A percentile compares a stretch with the other conserved stretches of the same genome.
Conservation (phyloP, 2,797 vertebrate species). For the Anisognathus igniventris region DNA sequence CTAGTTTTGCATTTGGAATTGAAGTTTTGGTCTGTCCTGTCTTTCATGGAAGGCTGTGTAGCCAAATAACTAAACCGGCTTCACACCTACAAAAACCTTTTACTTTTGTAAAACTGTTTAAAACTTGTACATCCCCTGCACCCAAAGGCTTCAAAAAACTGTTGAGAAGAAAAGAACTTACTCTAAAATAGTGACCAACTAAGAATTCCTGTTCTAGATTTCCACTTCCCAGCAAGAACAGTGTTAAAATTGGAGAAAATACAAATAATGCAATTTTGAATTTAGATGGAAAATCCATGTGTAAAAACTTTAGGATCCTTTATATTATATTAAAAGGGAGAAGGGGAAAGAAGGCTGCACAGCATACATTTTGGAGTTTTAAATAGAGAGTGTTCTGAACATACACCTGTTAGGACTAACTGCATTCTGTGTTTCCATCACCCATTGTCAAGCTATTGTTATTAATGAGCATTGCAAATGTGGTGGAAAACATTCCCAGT, state of each 20-base stretch:
- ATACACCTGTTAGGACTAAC: neutral
- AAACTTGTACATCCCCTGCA: neutral
- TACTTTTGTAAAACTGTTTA: neutral
- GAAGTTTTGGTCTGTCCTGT: neutral
- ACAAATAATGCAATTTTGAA: neutral
- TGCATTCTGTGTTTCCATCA: neutral
- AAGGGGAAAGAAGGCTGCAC: neutral
- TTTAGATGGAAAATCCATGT: neutral
- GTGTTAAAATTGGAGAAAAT: neutral
- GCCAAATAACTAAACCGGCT: neutral
- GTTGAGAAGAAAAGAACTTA: neutral
- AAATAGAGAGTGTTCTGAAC: neutral
- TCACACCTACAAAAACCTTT: neutral
- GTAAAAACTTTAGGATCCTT: neutral
- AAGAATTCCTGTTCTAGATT: neutral
- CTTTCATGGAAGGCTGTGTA: neutral
- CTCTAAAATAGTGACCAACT: neutral
- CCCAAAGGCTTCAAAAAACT: neutral
- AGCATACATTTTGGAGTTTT: neutral
- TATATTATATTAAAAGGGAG: neutral
- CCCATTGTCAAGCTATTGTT: neutral
- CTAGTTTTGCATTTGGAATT: neutral
- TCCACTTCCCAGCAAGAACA: neutral
- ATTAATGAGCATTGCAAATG: neutral
- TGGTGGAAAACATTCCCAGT: neutral